Evolutionary conservation across 2,888 invertebrate genomes (phyloP).

Genomic region (Timandra comae): DNA sequence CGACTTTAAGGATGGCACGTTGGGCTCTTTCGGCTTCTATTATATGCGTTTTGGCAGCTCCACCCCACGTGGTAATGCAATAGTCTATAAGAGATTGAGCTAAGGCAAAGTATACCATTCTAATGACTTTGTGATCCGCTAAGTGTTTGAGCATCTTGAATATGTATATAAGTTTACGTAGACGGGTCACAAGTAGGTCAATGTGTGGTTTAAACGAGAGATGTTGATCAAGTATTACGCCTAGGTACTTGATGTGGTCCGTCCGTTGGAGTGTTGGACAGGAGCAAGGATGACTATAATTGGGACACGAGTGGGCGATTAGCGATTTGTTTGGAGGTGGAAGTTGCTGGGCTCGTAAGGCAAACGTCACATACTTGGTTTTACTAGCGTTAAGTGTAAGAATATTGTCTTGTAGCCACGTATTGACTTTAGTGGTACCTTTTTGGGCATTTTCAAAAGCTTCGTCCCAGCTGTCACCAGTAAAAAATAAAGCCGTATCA

Average conservation of each 20-base stretch:
- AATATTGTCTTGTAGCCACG: background rate
- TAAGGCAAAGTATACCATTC: slow-evolving; percentile 3
- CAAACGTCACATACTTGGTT: background rate
- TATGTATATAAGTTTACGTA: background rate
- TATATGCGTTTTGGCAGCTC: too few relatives aligned
- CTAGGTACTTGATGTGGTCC: slow-evolving; percentile 7
- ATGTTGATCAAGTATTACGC: slow-evolving; percentile 2
- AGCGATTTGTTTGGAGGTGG: too few relatives aligned
- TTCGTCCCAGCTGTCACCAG: background rate
- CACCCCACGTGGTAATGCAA: slow-evolving; percentile 1
- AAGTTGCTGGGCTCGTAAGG: background rate
- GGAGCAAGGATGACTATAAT: too few relatives aligned
- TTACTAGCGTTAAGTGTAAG: background rate
- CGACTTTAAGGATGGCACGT: background rate
- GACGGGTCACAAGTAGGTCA: background rate
- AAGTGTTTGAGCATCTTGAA: slow-evolving; percentile 2
- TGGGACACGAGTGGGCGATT: too few relatives aligned
- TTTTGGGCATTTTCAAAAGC: background rate
- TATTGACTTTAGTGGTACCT: background rate
- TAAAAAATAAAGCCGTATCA: background rate
- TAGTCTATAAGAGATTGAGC: slow-evolving; percentile 2
- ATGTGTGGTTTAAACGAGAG: slow-evolving; percentile 6
- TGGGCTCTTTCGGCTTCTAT: background rate
- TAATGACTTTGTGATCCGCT: background rate
- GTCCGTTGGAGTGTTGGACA: too few relatives aligned